Evolutionary conservation across 2,888 invertebrate genomes (phyloP).

Genomic region (Pycnomerus fuliginosus): DNA sequence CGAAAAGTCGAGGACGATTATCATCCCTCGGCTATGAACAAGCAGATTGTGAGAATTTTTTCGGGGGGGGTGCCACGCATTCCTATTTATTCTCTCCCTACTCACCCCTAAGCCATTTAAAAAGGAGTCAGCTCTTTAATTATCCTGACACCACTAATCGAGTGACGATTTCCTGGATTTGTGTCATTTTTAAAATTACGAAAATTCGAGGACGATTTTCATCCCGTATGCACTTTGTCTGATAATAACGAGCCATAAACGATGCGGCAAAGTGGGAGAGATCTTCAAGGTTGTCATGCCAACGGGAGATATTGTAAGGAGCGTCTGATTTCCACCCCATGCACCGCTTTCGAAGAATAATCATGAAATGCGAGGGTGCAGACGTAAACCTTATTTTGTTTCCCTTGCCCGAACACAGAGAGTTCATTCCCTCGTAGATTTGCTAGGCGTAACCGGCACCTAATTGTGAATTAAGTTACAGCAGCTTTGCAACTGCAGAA

Average conservation of each 20-base stretch:
- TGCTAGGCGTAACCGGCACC: conserved; percentile 27
- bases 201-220: too few relatives aligned
- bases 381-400: conserved; percentile 36
- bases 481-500: conserved; percentile 38
- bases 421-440: conserved; percentile 28
- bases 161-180: too few relatives aligned
- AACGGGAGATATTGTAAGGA: conserved; percentile 41
- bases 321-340: conserved; percentile 38
- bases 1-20: too few relatives aligned
- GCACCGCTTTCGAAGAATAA: conserved; percentile 41
- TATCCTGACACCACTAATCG: too few relatives aligned
- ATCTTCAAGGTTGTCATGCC: conserved; percentile 44
- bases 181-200: too few relatives aligned
- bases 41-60: conserved; percentile 28
- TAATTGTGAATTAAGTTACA: conserved; percentile 40
- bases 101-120: too few relatives aligned
- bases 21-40: conserved; percentile 31
- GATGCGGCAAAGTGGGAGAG: conserved; percentile 34
- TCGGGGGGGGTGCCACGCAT: conserved; percentile 12
- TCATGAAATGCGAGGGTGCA: conserved; percentile 41
- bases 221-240: conserved; percentile 5
- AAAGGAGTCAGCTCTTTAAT: too few relatives aligned
- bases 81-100: not conserved
- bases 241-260: conserved; percentile 33
- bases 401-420: conserved; percentile 27